Evolutionary conservation across 2,797 vertebrate species (phyloP).

Genomic region (Betta splendens): DNA sequence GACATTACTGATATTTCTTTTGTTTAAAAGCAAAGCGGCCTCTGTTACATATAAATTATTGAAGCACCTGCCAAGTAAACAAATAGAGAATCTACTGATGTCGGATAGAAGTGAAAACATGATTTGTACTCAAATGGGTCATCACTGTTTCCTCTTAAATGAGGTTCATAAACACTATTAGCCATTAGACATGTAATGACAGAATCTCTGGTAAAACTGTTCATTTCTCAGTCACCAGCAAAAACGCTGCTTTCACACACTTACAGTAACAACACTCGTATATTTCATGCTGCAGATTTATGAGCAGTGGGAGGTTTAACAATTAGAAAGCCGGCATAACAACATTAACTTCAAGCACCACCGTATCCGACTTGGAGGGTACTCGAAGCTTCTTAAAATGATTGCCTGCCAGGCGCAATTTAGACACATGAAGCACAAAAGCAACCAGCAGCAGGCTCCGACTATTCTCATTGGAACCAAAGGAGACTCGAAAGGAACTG

Average conservation of each 20-base stretch:
- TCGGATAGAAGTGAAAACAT: conserved; percentile 18
- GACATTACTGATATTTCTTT: not conserved
- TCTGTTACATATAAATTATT: not conserved
- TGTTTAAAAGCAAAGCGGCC: too few relatives aligned
- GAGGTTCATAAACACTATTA: not conserved
- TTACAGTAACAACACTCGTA: not conserved
- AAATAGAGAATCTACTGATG: not conserved
- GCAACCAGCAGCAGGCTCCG: conserved; percentile 14
- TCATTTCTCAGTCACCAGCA: not conserved
- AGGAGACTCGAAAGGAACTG: too few relatives aligned
- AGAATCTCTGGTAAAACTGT: not conserved
- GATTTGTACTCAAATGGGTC: conserved; percentile 4
- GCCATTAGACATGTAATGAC: conserved; percentile 7
- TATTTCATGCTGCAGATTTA: conserved; percentile 44
- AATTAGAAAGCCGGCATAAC: conserved; percentile 62
- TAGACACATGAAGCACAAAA: conserved; percentile 32
- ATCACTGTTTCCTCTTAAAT: conserved; percentile 6
- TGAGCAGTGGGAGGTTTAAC: conserved; percentile 49
- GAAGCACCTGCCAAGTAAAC: not conserved
- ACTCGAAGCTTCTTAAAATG: conserved; percentile 49
- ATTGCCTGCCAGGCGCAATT: conserved; percentile 57
- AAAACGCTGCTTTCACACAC: conserved; percentile 8
- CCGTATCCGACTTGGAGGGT: conserved; percentile 47
- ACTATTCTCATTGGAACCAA: conserved; percentile 43
- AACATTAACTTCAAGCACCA: conserved; percentile 65